Evolutionary conservation across 2,888 invertebrate species (phyloP).

Genomic region (Leuctra nigra): DNA sequence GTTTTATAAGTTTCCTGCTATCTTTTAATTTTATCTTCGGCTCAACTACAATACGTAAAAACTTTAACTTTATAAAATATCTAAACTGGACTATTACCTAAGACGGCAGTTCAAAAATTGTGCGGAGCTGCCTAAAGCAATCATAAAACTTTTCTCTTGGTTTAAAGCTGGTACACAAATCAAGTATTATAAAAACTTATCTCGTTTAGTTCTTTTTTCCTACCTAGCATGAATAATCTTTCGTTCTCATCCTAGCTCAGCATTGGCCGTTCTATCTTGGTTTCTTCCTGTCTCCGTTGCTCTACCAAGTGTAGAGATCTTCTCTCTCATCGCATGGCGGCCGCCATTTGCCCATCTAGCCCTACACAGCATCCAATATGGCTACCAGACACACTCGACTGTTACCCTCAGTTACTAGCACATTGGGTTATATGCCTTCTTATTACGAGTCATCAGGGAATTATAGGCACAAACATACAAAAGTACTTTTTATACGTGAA

Average conservation of each 20-base stretch:
- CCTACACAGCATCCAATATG: background rate
- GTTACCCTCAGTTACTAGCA: background rate
- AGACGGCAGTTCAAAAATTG: too few relatives aligned
- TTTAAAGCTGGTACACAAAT: background rate
- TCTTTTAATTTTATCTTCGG: too few relatives aligned
- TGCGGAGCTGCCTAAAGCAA: too few relatives aligned
- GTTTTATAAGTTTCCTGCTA: too few relatives aligned
- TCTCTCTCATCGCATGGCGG: too few relatives aligned
- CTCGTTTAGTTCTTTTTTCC: background rate
- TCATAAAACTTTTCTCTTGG: background rate
- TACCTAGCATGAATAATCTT: too few relatives aligned
- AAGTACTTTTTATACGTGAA: too few relatives aligned
- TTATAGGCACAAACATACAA: background rate
- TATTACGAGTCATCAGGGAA: background rate
- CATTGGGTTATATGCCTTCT: background rate
- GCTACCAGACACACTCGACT: background rate
- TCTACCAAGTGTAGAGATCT: too few relatives aligned
- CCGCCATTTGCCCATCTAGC: background rate
- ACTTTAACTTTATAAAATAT: too few relatives aligned
- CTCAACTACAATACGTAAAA: too few relatives aligned
- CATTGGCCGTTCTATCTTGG: conserved; percentile 13
- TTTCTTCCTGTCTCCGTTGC: too few relatives aligned
- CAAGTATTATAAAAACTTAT: background rate
- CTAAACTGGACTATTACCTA: too few relatives aligned
- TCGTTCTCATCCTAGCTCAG: background rate